Evolutionary conservation across 2,113 vertebrate species (phyloP).

Genomic region (Brachyhypopomus gauderio): DNA sequence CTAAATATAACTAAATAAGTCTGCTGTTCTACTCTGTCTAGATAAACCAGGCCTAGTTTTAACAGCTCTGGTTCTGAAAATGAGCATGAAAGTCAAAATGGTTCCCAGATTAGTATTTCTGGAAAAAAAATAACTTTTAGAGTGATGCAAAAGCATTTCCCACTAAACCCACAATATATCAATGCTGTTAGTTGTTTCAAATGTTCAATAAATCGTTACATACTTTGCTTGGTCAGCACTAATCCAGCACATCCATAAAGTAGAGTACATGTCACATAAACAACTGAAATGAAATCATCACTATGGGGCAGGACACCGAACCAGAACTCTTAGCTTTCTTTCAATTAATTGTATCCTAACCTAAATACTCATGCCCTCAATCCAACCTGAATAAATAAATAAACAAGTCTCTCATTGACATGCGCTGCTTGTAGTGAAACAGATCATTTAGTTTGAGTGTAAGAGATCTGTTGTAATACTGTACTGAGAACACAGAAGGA

Average conservation of each 20-base stretch:
- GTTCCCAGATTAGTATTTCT: no score
- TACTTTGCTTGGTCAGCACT: neutral
- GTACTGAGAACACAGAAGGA: neutral
- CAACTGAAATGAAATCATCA: neutral
- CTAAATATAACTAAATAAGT: no score
- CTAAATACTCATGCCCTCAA: neutral
- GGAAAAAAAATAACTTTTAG: no score
- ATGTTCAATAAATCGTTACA: neutral
- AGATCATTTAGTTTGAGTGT: neutral
- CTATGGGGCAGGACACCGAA: neutral
- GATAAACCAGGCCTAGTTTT: no score
- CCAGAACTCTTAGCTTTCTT: neutral
- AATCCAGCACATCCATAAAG: no score
- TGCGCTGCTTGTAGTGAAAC: neutral
- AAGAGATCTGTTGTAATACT: neutral
- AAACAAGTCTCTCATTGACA: neutral
- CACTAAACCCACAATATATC: no score
- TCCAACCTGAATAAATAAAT: neutral
- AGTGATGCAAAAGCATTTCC: no score
- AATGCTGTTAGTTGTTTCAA: no score
- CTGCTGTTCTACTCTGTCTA: no score
- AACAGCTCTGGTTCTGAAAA: no score
- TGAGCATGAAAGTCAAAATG: no score
- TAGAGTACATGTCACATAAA: neutral
- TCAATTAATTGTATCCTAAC: neutral